Conservation (phyloP, 2,888 invertebrate genomes). For the Spicauda simplicius region DNA sequence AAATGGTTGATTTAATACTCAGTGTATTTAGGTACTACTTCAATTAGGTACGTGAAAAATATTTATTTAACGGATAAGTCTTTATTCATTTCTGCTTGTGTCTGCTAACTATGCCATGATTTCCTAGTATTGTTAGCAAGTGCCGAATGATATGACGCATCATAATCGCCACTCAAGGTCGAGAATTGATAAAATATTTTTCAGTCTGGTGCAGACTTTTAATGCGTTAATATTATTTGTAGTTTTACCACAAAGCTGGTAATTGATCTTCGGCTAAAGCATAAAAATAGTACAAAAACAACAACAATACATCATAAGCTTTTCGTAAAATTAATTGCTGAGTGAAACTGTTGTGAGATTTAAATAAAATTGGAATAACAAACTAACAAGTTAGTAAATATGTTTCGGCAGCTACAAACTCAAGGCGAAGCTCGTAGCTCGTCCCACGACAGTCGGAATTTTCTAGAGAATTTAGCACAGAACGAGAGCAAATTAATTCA, state of each 20-base stretch:
- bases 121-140: slow-evolving; percentile 41
- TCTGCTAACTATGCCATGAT: slow-evolving; percentile 54
- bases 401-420: neutral
- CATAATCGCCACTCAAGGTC: slow-evolving; percentile 3
- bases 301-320: too few relatives aligned
- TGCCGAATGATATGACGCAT: slow-evolving; percentile 12
- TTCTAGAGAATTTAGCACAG: slow-evolving; percentile 58
- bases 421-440: slow-evolving; percentile 5
- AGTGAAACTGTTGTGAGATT: neutral
- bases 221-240: neutral
- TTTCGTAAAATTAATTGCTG: too few relatives aligned
- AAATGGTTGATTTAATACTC: too few relatives aligned
- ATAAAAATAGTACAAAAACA: too few relatives aligned
- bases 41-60: neutral
- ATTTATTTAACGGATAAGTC: slow-evolving; percentile 48
- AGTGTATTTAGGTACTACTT: too few relatives aligned
- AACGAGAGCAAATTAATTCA: slow-evolving; percentile 74
- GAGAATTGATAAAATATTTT: neutral
- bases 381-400: neutral
- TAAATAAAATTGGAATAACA: neutral
- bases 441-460: slow-evolving; percentile 17
- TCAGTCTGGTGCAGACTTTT: neutral
- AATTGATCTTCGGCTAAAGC: too few relatives aligned
- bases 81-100: slow-evolving; percentile 54
- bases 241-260: too few relatives aligned